Conservation (phyloP, 1,140 invertebrate genomes). For the Papilio helenus region DNA sequence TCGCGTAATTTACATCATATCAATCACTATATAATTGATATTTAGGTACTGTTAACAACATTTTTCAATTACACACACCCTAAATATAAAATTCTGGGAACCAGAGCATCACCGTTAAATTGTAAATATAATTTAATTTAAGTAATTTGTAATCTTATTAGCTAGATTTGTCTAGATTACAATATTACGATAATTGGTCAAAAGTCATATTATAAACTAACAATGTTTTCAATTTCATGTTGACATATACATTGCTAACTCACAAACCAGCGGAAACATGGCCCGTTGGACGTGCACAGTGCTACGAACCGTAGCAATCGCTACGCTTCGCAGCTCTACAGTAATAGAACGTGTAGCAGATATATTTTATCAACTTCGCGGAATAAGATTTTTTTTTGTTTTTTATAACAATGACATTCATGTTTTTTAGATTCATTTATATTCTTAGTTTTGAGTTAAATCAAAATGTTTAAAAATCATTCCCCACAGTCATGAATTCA, state of each 20-base stretch:
- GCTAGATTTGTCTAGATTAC: neutral
- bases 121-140: no score
- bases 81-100: no score
- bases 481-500: no score
- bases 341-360: neutral
- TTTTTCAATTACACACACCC: no score
- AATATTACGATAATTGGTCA: neutral
- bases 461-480: no score
- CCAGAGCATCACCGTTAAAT: no score
- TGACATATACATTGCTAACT: neutral
- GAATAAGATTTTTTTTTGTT: neutral
- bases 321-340: slow-evolving; percentile 23
- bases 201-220: neutral
- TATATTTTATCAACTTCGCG: neutral
- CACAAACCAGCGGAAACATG: slow-evolving; percentile 8
- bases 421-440: neutral
- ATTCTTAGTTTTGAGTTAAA: no score
- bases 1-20: no score
- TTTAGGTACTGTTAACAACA: no score
- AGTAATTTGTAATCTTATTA: no score
- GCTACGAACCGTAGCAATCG: slow-evolving; percentile 14
- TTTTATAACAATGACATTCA: neutral
- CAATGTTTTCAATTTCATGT: slow-evolving; percentile 4
- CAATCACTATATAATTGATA: no score
- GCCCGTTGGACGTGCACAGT: neutral